Conservation (phyloP, 2,888 invertebrate genomes). For the Leptinotarsa tumamoca region DNA sequence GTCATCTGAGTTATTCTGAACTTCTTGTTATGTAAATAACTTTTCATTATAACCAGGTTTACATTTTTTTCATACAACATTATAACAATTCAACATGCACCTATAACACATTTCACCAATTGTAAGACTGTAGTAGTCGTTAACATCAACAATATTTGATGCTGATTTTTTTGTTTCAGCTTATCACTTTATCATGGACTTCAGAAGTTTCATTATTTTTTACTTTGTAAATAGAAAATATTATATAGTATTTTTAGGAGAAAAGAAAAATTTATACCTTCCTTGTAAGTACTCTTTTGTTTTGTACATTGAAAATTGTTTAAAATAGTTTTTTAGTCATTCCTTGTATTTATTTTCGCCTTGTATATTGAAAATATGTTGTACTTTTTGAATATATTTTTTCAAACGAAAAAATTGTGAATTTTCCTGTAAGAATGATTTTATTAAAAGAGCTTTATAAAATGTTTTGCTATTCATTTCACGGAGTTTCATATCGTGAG, state of each 20-base stretch:
- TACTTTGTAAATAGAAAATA: conserved; percentile 22
- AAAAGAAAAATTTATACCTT: conserved; percentile 38
- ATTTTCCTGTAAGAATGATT: conserved; percentile 10
- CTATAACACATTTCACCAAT: background rate
- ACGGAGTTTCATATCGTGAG: background rate
- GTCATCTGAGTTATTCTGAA: too few relatives aligned
- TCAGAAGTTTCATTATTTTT: conserved; percentile 17
- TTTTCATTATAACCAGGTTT: too few relatives aligned
- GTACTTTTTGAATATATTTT: conserved; percentile 52
- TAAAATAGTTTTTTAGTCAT: conserved; percentile 46
- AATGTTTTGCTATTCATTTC: background rate
- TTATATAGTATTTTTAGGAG: conserved; percentile 22
- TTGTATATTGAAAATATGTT: conserved; percentile 51
- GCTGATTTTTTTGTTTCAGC: conserved; percentile 27
- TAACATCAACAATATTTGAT: background rate
- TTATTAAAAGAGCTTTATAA: conserved; percentile 19
- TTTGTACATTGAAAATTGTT: conserved; percentile 51
- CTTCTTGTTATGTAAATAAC: too few relatives aligned
- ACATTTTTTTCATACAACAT: too few relatives aligned
- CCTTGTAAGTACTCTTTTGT: conserved; percentile 45
- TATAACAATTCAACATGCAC: too few relatives aligned
- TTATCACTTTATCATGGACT: conserved; percentile 22
- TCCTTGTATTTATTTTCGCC: conserved; percentile 53
- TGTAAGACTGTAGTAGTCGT: background rate
- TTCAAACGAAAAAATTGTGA: conserved; percentile 35